Conservation (phyloP, 1,140 invertebrate genomes). For the Eufriesea mexicana region DNA sequence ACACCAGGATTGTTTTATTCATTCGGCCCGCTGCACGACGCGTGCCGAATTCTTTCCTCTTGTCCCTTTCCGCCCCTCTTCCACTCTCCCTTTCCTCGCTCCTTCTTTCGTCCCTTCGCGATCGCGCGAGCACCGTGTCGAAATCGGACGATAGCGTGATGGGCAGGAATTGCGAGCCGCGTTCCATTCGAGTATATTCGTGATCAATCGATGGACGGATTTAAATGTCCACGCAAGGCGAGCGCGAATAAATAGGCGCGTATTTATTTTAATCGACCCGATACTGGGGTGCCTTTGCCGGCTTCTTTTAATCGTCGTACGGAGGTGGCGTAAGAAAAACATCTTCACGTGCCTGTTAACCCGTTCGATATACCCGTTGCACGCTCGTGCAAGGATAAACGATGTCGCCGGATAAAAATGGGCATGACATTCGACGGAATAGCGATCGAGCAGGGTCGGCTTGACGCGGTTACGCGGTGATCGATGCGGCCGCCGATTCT, state of each 20-base stretch:
- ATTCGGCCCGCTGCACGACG: conserved; percentile 69
- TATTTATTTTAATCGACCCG: conserved; percentile 39
- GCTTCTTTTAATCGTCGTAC: not conserved
- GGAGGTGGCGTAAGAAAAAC: not conserved
- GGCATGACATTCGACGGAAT: not conserved
- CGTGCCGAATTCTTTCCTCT: conserved; percentile 65
- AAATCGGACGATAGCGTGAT: not conserved
- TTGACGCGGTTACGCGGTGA: not conserved
- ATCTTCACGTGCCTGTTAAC: not conserved
- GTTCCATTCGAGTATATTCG: not conserved
- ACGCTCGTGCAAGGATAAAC: not conserved
- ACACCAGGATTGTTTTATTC: conserved; percentile 81
- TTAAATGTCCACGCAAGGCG: not conserved
- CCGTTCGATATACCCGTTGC: not conserved
- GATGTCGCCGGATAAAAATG: not conserved
- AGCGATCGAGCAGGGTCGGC: not conserved
- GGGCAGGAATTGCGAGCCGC: not conserved
- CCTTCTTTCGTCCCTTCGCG: not conserved
- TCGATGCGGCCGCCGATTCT: not conserved
- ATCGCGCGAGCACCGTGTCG: not conserved
- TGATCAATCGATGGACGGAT: conserved; percentile 25
- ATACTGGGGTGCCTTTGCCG: conserved; percentile 2
- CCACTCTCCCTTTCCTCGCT: no score
- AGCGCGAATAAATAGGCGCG: not conserved
- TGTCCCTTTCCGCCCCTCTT: no score